These are phyloP conservation scores for Coleophora deauratella DNA, from an alignment of 2,888 invertebrate genomes.

Conservation along the genomic window DNA sequence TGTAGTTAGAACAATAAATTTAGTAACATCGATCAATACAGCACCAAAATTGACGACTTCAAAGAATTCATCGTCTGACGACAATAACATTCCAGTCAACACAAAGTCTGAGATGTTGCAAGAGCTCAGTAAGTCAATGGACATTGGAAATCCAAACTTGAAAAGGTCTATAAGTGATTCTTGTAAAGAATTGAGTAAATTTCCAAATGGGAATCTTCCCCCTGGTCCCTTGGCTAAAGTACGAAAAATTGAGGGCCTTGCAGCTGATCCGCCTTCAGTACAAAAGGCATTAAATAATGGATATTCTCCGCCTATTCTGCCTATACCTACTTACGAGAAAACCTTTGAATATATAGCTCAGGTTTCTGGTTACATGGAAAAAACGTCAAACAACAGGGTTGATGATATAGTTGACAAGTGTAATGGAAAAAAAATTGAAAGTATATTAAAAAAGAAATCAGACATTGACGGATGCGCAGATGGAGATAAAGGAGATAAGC, in stretches of 20 bases:
- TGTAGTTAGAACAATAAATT: constrained; percentile 1
- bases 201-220: neutral
- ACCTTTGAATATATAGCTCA: constrained; percentile 17
- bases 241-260: neutral
- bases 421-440: neutral
- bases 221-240: constrained; percentile 3
- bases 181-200: constrained; percentile 8
- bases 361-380: too few relatives aligned
- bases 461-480: neutral
- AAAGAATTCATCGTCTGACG: neutral
- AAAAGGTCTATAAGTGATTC: neutral
- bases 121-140: constrained; percentile 18
- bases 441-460: neutral
- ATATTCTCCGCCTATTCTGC: constrained; percentile 48
- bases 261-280: neutral
- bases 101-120: constrained; percentile 21
- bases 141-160: neutral
- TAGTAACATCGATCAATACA: neutral
- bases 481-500: constrained; percentile 9
- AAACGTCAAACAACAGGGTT: neutral
- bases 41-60: neutral
- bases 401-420: neutral
- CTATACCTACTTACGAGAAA: constrained; percentile 39
- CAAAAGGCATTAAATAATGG: constrained; percentile 8
- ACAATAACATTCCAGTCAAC: constrained; percentile 2